These are phyloP conservation scores for Drosophila mulleri DNA, from an alignment of 2,888 invertebrate species.

Conservation along the genomic window DNA sequence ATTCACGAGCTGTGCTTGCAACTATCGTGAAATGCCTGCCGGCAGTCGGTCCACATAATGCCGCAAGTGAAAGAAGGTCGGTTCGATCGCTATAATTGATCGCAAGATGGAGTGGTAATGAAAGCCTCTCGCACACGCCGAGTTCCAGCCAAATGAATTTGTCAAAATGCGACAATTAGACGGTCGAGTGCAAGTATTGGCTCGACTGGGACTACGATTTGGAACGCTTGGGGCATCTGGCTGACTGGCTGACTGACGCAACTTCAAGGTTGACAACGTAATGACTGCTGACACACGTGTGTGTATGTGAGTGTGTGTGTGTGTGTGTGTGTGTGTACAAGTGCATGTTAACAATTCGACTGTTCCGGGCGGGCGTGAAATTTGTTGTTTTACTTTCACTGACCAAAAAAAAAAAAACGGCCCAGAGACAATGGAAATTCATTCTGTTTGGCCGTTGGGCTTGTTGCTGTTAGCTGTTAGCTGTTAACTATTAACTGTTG, in stretches of 20 bases:
- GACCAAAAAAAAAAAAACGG: constrained; percentile 2
- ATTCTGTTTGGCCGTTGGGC: constrained; percentile 58
- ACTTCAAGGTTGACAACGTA: constrained; percentile 67
- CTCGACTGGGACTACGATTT: background rate
- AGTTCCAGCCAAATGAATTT: constrained; percentile 64
- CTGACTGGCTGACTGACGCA: constrained; percentile 53
- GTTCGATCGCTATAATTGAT: constrained; percentile 26
- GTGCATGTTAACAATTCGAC: constrained; percentile 31
- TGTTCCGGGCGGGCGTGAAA: constrained; percentile 69
- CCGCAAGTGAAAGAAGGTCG: constrained; percentile 70
- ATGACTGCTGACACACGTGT: constrained; percentile 16
- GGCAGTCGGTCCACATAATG: constrained; percentile 63
- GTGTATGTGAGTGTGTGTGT: background rate
- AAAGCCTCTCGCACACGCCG: constrained; percentile 45
- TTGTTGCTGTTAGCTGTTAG: background rate
- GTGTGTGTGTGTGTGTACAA: constrained; percentile 3
- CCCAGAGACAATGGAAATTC: constrained; percentile 65
- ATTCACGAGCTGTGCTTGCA: background rate
- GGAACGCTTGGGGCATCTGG: constrained; percentile 20
- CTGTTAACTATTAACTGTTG: background rate
- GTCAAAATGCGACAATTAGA: constrained; percentile 75
- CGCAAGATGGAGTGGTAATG: constrained; percentile 60
- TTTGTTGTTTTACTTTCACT: constrained; percentile 70
- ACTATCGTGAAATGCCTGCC: background rate
- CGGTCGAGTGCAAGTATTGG: constrained; percentile 26